Conservation (phyloP, 2,888 invertebrate genomes). For the Isotomurus palustris region DNA sequence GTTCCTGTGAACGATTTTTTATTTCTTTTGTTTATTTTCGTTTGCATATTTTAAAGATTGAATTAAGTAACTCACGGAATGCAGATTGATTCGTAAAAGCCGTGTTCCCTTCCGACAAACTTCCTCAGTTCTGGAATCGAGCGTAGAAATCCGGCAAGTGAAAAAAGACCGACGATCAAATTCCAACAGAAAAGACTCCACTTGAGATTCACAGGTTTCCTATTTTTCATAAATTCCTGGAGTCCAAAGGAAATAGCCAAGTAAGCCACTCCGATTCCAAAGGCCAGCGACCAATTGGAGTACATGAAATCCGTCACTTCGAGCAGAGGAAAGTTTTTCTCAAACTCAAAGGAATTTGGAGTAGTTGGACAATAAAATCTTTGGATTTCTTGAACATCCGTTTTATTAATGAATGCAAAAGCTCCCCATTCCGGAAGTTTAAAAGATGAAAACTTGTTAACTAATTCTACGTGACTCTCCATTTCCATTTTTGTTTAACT, state of each 20-base stretch:
- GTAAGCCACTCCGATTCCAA: neutral
- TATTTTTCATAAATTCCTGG: neutral
- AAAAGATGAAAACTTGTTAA: no score
- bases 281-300: neutral
- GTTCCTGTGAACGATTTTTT: no score
- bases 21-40: no score
- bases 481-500: no score
- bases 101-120: neutral
- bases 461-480: no score
- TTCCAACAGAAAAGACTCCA: neutral
- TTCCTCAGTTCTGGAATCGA: neutral
- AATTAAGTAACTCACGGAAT: neutral
- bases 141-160: neutral
- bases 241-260: neutral
- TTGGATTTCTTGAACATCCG: no score
- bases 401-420: no score
- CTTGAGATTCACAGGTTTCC: neutral
- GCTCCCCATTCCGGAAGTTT: no score
- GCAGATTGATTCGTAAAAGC: neutral
- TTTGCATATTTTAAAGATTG: no score
- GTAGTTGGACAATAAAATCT: no score
- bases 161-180: neutral
- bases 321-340: no score
- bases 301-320: neutral
- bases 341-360: no score